A percentile compares a stretch with the other conserved stretches of the same genome.
These are phyloP conservation scores for Hedya salicella DNA, from an alignment of 2,888 invertebrate species.

Conservation along the genomic window DNA sequence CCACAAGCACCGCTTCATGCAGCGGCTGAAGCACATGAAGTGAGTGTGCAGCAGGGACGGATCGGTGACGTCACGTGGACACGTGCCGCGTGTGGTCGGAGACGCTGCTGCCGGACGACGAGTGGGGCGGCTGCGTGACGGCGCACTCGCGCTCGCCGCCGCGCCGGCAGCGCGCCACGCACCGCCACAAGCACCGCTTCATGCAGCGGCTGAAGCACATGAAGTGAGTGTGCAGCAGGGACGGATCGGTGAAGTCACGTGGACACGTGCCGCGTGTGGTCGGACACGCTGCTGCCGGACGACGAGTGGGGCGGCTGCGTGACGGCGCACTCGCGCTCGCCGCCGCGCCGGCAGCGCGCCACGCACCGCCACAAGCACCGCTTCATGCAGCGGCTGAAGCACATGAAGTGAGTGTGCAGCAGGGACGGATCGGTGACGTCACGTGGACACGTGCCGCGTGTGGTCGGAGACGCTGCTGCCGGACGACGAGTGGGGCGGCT, in stretches of 20 bases:
- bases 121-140: constrained; percentile 85
- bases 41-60: constrained; percentile 65
- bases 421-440: too few relatives aligned
- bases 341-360: constrained; percentile 89
- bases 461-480: not conserved
- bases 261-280: not conserved
- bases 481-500: constrained; percentile 92
- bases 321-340: constrained; percentile 86
- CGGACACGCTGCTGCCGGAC: constrained; percentile 74
- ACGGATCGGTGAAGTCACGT: too few relatives aligned
- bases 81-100: not conserved
- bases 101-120: constrained; percentile 88
- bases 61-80: too few relatives aligned
- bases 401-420: constrained; percentile 91
- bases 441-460: not conserved
- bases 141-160: constrained; percentile 88
- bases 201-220: constrained; percentile 98
- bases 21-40: constrained; percentile 98
- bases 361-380: constrained; percentile 96
- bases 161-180: constrained; percentile 90
- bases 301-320: constrained; percentile 90
- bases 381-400: constrained; percentile 97
- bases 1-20: constrained; percentile 98
- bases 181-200: constrained; percentile 97
- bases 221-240: constrained; percentile 88